These are phyloP conservation scores for Anableps anableps DNA, from an alignment of 2,797 vertebrate genomes.

Conservation along the genomic window DNA sequence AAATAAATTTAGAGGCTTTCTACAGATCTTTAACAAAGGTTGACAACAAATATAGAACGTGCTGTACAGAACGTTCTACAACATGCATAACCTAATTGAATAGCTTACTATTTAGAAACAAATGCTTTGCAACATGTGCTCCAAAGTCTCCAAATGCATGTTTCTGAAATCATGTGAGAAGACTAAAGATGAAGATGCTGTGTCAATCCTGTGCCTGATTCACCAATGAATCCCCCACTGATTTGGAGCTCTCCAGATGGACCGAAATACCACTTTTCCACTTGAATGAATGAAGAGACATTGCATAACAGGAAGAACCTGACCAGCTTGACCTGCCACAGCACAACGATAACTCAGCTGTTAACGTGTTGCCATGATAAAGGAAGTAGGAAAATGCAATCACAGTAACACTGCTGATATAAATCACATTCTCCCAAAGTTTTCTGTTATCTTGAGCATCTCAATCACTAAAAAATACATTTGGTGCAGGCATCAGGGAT, in stretches of 20 bases:
- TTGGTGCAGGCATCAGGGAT: background rate
- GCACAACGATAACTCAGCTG: slow-evolving; percentile 15
- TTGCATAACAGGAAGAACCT: slow-evolving; percentile 36
- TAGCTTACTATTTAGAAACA: slow-evolving; percentile 35
- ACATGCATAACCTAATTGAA: no score
- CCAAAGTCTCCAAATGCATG: slow-evolving; percentile 35
- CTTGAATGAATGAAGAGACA: slow-evolving; percentile 21
- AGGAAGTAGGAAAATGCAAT: background rate
- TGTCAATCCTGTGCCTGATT: slow-evolving; percentile 43
- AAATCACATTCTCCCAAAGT: background rate
- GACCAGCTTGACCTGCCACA: slow-evolving; percentile 27
- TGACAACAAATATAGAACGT: background rate
- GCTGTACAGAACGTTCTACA: no score
- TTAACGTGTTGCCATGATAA: background rate
- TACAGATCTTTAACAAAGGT: background rate
- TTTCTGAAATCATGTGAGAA: slow-evolving; percentile 51
- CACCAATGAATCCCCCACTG: slow-evolving; percentile 42
- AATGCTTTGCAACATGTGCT: slow-evolving; percentile 37
- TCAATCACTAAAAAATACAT: background rate
- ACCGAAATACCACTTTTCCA: slow-evolving; percentile 14
- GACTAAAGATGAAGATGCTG: slow-evolving; percentile 46
- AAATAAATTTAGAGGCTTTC: background rate
- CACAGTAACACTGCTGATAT: background rate
- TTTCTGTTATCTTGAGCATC: background rate
- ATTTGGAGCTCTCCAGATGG: slow-evolving; percentile 18